A percentile compares a stretch with the other conserved stretches of the same genome.
Evolutionary conservation across 2,797 vertebrate genomes (phyloP).

Genomic region (Megaceryle alcyon): DNA sequence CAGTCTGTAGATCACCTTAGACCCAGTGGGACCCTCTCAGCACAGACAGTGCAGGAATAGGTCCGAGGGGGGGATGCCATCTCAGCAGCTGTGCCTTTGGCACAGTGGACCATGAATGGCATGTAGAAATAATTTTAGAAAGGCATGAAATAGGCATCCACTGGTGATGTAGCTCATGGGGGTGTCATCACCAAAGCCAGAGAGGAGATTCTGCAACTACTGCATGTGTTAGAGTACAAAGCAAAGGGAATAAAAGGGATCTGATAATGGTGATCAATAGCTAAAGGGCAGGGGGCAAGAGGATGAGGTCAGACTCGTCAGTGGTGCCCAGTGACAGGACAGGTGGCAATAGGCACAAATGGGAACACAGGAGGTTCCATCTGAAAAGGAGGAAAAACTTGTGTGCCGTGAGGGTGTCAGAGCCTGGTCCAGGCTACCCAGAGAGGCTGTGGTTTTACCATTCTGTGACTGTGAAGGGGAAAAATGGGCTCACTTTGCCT

Average conservation of each 20-base stretch:
- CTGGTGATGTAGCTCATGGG: accelerated
- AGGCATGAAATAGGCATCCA: not conserved
- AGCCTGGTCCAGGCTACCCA: not conserved
- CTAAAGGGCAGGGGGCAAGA: not conserved
- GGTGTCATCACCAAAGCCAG: not conserved
- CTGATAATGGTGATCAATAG: not conserved
- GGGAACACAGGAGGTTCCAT: not conserved
- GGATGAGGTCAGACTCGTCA: not conserved
- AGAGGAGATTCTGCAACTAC: not conserved
- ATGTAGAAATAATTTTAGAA: not conserved
- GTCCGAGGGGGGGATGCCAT: not conserved
- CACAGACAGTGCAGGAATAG: not conserved
- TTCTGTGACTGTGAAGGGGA: not conserved
- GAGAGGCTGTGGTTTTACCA: not conserved
- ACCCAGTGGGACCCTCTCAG: not conserved
- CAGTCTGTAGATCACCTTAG: not conserved
- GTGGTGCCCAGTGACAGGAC: too few relatives aligned
- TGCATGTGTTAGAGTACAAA: not conserved
- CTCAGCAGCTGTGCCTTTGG: not conserved
- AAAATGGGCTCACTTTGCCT: not conserved
- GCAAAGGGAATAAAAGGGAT: not conserved
- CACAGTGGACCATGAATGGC: accelerated
- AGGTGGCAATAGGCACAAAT: too few relatives aligned
- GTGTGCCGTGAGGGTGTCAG: not conserved
- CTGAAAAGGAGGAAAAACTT: not conserved